phyloP scores from a whole-genome alignment of 2,797 vertebrate genomes.

The Peromyscus melanophrys region DNA sequence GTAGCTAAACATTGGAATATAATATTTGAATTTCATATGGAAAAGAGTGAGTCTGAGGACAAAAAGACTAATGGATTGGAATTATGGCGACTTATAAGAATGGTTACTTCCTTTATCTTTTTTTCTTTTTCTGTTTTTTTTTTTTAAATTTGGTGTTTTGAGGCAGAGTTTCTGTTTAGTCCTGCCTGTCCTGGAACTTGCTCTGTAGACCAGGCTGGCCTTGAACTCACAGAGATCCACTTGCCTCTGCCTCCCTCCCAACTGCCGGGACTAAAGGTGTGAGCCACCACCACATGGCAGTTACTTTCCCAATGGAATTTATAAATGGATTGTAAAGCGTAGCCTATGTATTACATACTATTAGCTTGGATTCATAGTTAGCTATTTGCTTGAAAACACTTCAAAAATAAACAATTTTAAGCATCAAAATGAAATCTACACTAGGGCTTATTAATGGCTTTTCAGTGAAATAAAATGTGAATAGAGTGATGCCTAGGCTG shows the following conservation, averaged over 20 bases:
- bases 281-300: neutral
- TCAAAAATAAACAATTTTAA: neutral
- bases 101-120: neutral
- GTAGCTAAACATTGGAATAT: neutral
- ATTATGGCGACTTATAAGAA: neutral
- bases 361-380: neutral
- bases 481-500: neutral
- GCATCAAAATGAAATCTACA: neutral
- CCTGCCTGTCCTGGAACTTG: neutral
- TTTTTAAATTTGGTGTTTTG: neutral
- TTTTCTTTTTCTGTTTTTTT: neutral
- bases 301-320: neutral
- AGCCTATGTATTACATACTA: neutral
- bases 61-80: neutral
- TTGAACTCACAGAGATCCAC: neutral
- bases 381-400: neutral
- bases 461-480: constrained; percentile 13
- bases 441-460: neutral
- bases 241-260: neutral
- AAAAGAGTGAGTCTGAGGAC: neutral
- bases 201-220: neutral
- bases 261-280: neutral
- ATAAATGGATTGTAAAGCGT: neutral
- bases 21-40: neutral
- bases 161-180: neutral